A percentile compares a stretch with the other conserved stretches of the same genome.
phyloP scores from a whole-genome alignment of 2,888 invertebrate genomes.

The Arrhopalites spinosus region DNA sequence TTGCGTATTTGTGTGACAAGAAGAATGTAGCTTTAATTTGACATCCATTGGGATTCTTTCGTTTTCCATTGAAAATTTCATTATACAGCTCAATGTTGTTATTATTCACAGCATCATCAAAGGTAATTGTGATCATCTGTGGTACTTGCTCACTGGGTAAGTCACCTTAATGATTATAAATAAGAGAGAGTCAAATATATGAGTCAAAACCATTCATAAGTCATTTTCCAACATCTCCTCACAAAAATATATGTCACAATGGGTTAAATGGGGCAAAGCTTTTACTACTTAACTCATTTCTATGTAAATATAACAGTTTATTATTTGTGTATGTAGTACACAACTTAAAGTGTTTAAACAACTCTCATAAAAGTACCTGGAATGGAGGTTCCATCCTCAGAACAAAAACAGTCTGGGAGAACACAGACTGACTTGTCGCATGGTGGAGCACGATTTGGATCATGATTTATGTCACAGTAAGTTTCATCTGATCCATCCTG shows the following conservation, averaged over 20 bases:
- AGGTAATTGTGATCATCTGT: conserved; percentile 92
- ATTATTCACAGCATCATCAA: conserved; percentile 93
- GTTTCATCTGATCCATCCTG: conserved; percentile 55
- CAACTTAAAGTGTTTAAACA: too few relatives aligned
- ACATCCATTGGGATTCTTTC: conserved; percentile 91
- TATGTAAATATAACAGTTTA: too few relatives aligned
- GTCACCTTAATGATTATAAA: conserved; percentile 38
- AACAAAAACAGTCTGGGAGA: conserved; percentile 91
- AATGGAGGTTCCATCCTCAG: conserved; percentile 85
- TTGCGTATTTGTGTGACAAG: conserved; percentile 89
- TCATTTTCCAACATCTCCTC: too few relatives aligned
- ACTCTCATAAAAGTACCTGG: too few relatives aligned
- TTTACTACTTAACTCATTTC: too few relatives aligned
- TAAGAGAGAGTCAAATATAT: background rate
- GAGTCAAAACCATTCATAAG: too few relatives aligned
- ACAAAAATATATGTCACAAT: too few relatives aligned
- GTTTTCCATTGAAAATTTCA: conserved; percentile 85
- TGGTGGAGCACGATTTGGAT: conserved; percentile 88
- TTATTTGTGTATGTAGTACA: too few relatives aligned
- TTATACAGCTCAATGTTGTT: conserved; percentile 93
- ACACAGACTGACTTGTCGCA: conserved; percentile 85
- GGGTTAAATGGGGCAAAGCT: too few relatives aligned
- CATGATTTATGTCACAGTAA: conserved; percentile 66
- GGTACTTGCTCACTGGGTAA: conserved; percentile 66
- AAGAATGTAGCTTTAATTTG: conserved; percentile 92